A percentile compares a stretch with the other conserved stretches of the same genome.
Evolutionary conservation across 2,888 invertebrate genomes (phyloP).

Genomic region (Steinernema carpocapsae): DNA sequence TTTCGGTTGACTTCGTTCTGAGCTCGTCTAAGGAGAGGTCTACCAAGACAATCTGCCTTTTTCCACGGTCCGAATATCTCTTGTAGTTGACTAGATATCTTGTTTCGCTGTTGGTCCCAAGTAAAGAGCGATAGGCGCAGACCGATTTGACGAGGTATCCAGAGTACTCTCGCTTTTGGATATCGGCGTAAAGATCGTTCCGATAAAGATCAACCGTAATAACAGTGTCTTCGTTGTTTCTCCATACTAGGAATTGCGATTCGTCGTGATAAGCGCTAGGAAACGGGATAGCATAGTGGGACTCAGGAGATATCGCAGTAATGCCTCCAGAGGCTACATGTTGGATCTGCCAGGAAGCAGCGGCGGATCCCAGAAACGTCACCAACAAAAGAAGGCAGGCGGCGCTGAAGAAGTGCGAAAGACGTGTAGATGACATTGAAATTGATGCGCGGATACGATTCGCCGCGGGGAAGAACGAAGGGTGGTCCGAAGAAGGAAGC

Average conservation of each 20-base stretch:
- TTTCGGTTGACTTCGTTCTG: not conserved
- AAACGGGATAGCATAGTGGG: constrained; percentile 1
- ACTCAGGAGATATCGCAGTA: not conserved
- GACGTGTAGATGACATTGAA: constrained; percentile 21
- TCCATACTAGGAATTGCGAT: constrained; percentile 17
- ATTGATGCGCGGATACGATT: not conserved
- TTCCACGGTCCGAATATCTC: not conserved
- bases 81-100: not conserved
- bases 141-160: constrained; percentile 17
- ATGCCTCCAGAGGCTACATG: constrained; percentile 13
- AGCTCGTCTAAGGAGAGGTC: constrained; percentile 23
- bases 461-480: constrained; percentile 3
- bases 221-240: not conserved
- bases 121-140: constrained; percentile 6
- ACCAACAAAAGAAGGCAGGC: not conserved
- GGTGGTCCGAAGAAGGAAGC: constrained; percentile 1
- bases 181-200: constrained; percentile 17
- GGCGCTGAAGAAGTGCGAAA: constrained; percentile 2
- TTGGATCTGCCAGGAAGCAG: constrained; percentile 7
- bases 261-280: not conserved
- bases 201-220: not conserved
- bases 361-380: not conserved
- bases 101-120: not conserved
- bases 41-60: not conserved
- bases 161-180: not conserved